These are phyloP conservation scores for Malthinus flaveolus DNA, from an alignment of 2,888 invertebrate genomes.

Conservation along the genomic window DNA sequence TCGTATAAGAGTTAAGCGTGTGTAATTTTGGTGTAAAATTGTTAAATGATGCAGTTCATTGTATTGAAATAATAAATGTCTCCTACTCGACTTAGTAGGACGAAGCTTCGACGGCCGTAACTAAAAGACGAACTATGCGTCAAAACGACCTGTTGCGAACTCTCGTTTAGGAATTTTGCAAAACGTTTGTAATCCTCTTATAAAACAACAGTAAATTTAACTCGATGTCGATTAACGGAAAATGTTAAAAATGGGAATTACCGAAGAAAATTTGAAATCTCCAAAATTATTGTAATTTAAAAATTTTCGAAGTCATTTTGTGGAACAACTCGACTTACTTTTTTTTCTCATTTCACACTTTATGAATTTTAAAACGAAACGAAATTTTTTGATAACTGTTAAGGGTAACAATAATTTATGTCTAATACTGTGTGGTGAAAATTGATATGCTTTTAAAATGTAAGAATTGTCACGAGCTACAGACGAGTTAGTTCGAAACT, in stretches of 20 bases:
- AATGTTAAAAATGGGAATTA: too few species aligned
- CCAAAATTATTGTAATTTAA: background rate
- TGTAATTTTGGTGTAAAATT: constrained; percentile 53
- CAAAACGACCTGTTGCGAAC: constrained; percentile 34
- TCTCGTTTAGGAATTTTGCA: constrained; percentile 23
- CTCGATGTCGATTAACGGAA: constrained; percentile 16
- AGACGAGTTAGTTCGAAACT: too few species aligned
- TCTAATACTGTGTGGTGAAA: background rate
- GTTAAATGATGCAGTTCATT: constrained; percentile 54
- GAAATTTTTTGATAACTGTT: constrained; percentile 17
- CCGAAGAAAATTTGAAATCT: too few species aligned
- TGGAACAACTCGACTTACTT: constrained; percentile 5
- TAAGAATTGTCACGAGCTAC: background rate
- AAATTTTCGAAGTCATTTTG: constrained; percentile 4
- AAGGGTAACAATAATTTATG: constrained; percentile 8
- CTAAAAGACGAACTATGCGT: constrained; percentile 35
- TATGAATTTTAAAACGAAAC: constrained; percentile 20
- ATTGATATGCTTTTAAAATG: constrained; percentile 4
- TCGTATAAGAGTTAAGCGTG: constrained; percentile 43
- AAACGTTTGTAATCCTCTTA: constrained; percentile 30
- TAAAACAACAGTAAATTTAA: constrained; percentile 27
- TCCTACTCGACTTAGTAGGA: constrained; percentile 45
- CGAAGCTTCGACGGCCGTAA: constrained; percentile 23
- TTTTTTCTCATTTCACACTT: constrained; percentile 22
- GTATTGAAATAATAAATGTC: constrained; percentile 55